Percentiles rank a stretch among this genome's conserved stretches.
These are phyloP conservation scores for Arremon aurantiirostris DNA, from an alignment of 2,797 vertebrate genomes.

Conservation along the genomic window DNA sequence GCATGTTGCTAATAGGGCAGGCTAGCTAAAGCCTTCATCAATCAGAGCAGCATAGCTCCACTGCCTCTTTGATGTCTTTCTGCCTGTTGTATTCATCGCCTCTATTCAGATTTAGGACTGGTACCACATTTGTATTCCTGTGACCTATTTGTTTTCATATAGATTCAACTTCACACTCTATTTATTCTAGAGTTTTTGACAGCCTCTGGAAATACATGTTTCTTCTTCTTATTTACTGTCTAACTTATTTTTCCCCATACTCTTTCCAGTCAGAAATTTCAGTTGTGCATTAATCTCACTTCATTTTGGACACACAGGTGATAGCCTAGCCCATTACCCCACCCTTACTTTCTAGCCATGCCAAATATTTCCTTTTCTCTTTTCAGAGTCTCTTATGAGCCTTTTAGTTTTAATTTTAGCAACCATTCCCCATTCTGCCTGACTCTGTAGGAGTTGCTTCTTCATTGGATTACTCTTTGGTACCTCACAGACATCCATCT, in stretches of 20 bases:
- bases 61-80: constrained; percentile 2
- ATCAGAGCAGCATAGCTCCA: not conserved
- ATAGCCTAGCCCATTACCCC: not conserved
- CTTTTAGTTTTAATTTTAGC: not conserved
- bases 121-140: constrained; percentile 12
- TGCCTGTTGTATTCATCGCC: not conserved
- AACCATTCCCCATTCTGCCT: not conserved
- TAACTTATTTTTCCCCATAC: not conserved
- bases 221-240: constrained; percentile 13
- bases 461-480: not conserved
- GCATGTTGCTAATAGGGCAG: not conserved
- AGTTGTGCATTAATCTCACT: not conserved
- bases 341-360: not conserved
- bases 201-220: constrained; percentile 23
- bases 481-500: not conserved
- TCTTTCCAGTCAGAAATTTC: not conserved
- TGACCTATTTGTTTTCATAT: constrained; percentile 39
- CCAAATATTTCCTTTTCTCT: not conserved
- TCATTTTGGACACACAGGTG: not conserved
- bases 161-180: constrained; percentile 4
- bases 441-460: not conserved
- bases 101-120: constrained; percentile 17
- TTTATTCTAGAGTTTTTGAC: constrained; percentile 29
- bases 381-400: not conserved
- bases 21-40: not conserved